phyloP scores from a whole-genome alignment of 2,113 vertebrate genomes.

The Phocoena phocoena region DNA sequence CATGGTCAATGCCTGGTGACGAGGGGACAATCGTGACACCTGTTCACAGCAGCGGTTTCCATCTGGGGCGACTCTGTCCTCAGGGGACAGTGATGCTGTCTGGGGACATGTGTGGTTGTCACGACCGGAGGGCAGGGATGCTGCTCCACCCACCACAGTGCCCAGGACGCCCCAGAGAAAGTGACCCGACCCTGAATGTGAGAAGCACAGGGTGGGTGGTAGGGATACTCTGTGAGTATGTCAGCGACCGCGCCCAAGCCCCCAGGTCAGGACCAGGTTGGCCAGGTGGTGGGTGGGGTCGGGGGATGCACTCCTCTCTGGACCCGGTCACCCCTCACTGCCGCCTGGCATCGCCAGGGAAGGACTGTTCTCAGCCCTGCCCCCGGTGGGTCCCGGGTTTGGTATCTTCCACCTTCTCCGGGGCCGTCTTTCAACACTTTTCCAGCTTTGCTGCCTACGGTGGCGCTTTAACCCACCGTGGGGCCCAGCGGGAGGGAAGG shows the following conservation, averaged over 20 bases:
- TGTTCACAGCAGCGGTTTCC: fast-evolving
- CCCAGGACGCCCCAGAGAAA: background rate
- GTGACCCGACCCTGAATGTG: fast-evolving
- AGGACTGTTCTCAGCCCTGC: fast-evolving
- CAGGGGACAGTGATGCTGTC: fast-evolving
- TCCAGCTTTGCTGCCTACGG: background rate
- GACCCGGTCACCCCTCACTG: background rate
- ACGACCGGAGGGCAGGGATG: background rate
- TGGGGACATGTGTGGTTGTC: background rate
- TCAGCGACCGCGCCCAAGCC: fast-evolving
- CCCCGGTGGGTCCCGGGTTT: too few species aligned
- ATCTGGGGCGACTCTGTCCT: fast-evolving
- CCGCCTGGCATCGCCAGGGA: fast-evolving
- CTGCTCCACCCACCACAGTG: background rate
- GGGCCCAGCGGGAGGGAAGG: background rate
- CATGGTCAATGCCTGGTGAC: background rate
- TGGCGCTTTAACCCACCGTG: background rate
- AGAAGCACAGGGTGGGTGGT: background rate
- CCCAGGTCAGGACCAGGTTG: background rate
- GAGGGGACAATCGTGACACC: background rate
- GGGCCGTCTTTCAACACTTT: too few species aligned
- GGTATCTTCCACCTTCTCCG: background rate
- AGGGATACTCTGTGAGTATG: fast-evolving
- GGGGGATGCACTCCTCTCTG: too few species aligned
- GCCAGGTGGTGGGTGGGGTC: background rate